Conservation (phyloP, 2,797 vertebrate genomes). For the Sebastes jordani region DNA sequence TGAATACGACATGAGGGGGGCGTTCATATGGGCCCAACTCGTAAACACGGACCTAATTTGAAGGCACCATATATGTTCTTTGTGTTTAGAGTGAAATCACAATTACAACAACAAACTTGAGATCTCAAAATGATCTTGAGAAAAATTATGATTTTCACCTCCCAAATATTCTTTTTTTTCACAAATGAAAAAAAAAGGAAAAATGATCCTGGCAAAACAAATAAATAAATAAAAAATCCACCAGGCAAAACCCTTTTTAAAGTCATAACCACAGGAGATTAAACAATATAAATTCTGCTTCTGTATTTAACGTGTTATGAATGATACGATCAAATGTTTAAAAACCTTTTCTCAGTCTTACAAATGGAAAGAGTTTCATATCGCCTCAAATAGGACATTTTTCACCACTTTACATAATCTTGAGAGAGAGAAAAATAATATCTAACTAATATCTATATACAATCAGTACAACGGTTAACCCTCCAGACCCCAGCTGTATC, state of each 20-base stretch:
- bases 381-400: slow-evolving; percentile 67
- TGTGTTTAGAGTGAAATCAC: no score
- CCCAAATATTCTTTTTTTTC: not conserved
- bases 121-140: not conserved
- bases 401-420: slow-evolving; percentile 67
- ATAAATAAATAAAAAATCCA: no score
- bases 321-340: slow-evolving; percentile 35
- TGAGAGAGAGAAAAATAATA: slow-evolving; percentile 25
- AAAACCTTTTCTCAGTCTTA: slow-evolving; percentile 50
- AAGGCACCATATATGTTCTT: not conserved
- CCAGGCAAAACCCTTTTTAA: not conserved
- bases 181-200: not conserved
- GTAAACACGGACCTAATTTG: not conserved
- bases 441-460: slow-evolving; percentile 74
- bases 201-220: not conserved
- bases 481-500: slow-evolving; percentile 51
- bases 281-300: not conserved
- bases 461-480: slow-evolving; percentile 75
- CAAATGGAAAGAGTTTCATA: slow-evolving; percentile 82
- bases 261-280: not conserved
- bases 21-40: fast-evolving
- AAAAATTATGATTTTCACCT: not conserved
- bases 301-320: not conserved
- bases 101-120: not conserved
- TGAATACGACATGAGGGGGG: no score